These are phyloP conservation scores for Poecilia wingei DNA, from an alignment of 2,797 vertebrate genomes.

Conservation along the genomic window DNA sequence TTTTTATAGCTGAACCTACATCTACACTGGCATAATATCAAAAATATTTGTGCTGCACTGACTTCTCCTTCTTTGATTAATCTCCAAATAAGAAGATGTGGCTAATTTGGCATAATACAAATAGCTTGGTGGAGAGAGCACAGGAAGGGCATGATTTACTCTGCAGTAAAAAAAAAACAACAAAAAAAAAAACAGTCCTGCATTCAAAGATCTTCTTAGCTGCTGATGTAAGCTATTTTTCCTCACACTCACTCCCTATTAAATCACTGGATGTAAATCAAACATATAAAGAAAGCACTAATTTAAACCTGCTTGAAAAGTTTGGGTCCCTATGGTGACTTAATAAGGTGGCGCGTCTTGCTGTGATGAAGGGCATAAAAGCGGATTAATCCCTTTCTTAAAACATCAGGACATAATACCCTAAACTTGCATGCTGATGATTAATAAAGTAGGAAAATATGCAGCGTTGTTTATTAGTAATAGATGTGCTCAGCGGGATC, in stretches of 20 bases:
- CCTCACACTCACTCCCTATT: constrained; percentile 30
- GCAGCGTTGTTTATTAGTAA: constrained; percentile 59
- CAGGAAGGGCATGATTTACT: constrained; percentile 49
- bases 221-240: constrained; percentile 65
- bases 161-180: constrained; percentile 41
- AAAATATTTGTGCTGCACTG: not conserved
- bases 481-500: constrained; percentile 39
- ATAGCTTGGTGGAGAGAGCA: constrained; percentile 36
- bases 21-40: not conserved
- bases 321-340: constrained; percentile 63
- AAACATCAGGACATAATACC: constrained; percentile 67
- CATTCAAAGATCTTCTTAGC: constrained; percentile 53
- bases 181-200: constrained; percentile 46
- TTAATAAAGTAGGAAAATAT: constrained; percentile 67
- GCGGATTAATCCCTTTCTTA: constrained; percentile 66
- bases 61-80: constrained; percentile 12
- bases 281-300: constrained; percentile 66
- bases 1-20: not conserved
- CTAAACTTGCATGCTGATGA: constrained; percentile 65
- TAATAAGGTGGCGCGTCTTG: constrained; percentile 65
- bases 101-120: constrained; percentile 37
- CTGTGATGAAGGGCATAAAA: constrained; percentile 69
- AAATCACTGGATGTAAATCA: constrained; percentile 73
- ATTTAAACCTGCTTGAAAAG: constrained; percentile 73
- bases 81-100: constrained; percentile 14